Conservation (phyloP, 2,797 vertebrate species). For the Brachyrhaphis roseni region DNA sequence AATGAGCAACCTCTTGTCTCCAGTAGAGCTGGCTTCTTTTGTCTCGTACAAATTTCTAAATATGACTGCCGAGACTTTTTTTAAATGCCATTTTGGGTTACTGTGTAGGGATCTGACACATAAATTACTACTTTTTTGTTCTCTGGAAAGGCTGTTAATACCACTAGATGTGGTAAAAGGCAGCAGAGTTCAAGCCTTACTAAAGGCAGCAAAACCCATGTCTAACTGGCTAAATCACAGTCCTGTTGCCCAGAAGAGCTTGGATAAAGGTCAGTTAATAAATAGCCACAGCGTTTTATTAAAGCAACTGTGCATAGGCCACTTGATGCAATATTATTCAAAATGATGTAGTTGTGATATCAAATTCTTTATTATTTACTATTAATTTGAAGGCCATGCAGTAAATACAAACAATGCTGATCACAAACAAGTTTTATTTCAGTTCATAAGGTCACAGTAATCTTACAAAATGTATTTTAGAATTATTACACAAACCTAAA, state of each 20-base stretch:
- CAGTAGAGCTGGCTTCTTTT: slow-evolving; percentile 14
- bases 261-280: slow-evolving; percentile 58
- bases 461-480: slow-evolving; percentile 1
- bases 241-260: slow-evolving; percentile 21
- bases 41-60: slow-evolving; percentile 1
- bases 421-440: not conserved
- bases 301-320: slow-evolving; percentile 18
- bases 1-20: slow-evolving; percentile 6
- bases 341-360: slow-evolving; percentile 10
- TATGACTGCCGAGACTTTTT: not conserved
- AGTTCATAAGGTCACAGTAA: not conserved
- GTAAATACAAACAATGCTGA: not conserved
- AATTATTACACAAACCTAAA: not conserved
- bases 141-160: not conserved
- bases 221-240: slow-evolving; percentile 19
- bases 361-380: not conserved
- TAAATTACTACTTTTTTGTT: slow-evolving; percentile 23
- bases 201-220: slow-evolving; percentile 9
- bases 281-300: slow-evolving; percentile 32
- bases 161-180: slow-evolving; percentile 16
- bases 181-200: slow-evolving; percentile 8
- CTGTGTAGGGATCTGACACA: not conserved
- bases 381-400: not conserved
- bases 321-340: slow-evolving; percentile 3
- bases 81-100: not conserved